Conservation (phyloP, 2,113 vertebrate species). For the Orycteropus afer region DNA sequence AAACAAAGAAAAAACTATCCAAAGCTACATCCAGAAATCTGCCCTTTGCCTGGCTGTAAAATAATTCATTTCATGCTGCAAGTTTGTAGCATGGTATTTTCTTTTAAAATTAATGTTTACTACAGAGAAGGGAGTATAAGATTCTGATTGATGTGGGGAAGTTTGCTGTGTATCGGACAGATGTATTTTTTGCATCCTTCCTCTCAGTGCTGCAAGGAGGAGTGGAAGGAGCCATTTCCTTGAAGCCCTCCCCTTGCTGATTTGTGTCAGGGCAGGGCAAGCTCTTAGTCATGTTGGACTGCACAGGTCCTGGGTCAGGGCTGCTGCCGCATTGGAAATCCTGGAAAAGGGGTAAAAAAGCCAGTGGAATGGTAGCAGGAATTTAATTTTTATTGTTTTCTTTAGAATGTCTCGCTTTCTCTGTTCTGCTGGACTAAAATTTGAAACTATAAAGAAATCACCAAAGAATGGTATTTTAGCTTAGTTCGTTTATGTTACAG, state of each 20-base stretch:
- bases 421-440: rapidly evolving
- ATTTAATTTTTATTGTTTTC: background rate
- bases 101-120: conserved; percentile 72
- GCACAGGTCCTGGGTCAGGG: conserved; percentile 68
- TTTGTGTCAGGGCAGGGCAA: conserved; percentile 48
- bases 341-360: background rate
- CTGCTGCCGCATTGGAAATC: conserved; percentile 25
- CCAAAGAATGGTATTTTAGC: background rate
- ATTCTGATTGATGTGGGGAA: conserved; percentile 2
- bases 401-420: background rate
- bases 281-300: conserved; percentile 52
- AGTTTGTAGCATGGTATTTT: background rate
- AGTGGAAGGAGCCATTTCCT: background rate
- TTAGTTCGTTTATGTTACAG: background rate
- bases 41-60: conserved; percentile 70
- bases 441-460: background rate
- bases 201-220: rapidly evolving
- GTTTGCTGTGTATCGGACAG: background rate
- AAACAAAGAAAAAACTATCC: conserved; percentile 35
- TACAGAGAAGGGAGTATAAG: background rate
- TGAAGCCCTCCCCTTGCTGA: background rate
- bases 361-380: background rate
- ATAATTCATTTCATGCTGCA: conserved; percentile 78
- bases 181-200: background rate
- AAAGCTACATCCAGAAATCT: conserved; percentile 51